These are phyloP conservation scores for Meteorus colon DNA, from an alignment of 2,888 invertebrate genomes.

Conservation along the genomic window DNA sequence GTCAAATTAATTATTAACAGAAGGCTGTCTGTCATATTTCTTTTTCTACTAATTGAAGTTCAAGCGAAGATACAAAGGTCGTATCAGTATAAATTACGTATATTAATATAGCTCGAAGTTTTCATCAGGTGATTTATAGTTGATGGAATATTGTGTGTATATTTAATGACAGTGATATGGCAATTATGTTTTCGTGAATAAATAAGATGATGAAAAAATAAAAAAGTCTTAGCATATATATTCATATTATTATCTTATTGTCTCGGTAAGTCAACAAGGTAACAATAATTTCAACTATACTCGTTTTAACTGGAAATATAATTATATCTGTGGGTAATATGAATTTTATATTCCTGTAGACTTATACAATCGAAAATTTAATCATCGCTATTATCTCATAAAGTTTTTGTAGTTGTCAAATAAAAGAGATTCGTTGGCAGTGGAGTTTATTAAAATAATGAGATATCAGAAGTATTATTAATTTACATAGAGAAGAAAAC, in stretches of 20 bases:
- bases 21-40: neutral
- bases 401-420: neutral
- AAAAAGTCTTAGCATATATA: constrained; percentile 17
- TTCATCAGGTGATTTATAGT: neutral
- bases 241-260: constrained; percentile 30
- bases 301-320: neutral
- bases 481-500: neutral
- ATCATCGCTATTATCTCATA: neutral
- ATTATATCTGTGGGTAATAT: neutral
- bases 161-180: neutral
- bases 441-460: no score
- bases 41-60: neutral
- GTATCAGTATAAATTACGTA: neutral
- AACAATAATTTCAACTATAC: neutral
- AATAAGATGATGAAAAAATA: neutral
- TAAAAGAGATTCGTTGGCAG: neutral
- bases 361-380: neutral
- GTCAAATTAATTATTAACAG: neutral
- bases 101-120: neutral
- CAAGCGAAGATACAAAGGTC: neutral
- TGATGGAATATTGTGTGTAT: neutral
- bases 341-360: neutral
- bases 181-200: constrained; percentile 7
- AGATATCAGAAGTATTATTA: neutral
- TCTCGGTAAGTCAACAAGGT: neutral